These are phyloP conservation scores for Ectropis grisescens DNA, from an alignment of 1,140 invertebrate genomes.

Conservation along the genomic window DNA sequence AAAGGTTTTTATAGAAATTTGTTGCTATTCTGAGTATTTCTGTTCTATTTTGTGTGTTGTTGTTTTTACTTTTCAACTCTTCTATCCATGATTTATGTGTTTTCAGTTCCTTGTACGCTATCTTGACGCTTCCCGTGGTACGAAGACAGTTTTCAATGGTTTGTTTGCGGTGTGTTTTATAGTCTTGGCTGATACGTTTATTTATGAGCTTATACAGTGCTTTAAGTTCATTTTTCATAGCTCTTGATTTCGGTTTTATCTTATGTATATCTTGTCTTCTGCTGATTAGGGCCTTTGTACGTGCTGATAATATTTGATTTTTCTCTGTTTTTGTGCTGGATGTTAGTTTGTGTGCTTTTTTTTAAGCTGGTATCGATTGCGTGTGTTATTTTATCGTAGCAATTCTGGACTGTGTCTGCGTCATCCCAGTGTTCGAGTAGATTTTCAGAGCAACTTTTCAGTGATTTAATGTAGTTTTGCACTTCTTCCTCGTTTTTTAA, in stretches of 20 bases:
- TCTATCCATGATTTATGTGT: constrained; percentile 14
- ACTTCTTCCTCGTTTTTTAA: constrained; percentile 12
- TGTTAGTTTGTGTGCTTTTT: background rate
- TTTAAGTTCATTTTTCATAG: constrained; percentile 13
- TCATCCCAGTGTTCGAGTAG: background rate
- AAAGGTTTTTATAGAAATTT: too few species aligned
- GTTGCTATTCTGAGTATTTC: constrained; percentile 12
- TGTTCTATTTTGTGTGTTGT: constrained; percentile 8
- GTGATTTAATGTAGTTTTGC: constrained; percentile 6
- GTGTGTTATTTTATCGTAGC: too few species aligned
- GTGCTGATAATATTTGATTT: constrained; percentile 4
- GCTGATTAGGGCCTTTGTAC: constrained; percentile 4
- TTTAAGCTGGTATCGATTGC: constrained; percentile 3
- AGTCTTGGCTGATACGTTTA: constrained; percentile 11
- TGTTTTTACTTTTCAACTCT: constrained; percentile 5
- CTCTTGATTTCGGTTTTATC: constrained; percentile 9
- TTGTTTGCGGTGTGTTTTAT: constrained; percentile 7
- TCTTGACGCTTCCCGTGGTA: constrained; percentile 5
- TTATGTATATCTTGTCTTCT: constrained; percentile 13
- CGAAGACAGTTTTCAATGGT: constrained; percentile 11
- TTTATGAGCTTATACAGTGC: constrained; percentile 10
- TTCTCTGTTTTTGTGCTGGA: background rate
- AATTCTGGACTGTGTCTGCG: constrained; percentile 2
- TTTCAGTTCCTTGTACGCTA: constrained; percentile 11
- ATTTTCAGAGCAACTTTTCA: too few species aligned